Evolutionary conservation across 2,113 vertebrate species (phyloP).

Genomic region (Mus musculus): DNA sequence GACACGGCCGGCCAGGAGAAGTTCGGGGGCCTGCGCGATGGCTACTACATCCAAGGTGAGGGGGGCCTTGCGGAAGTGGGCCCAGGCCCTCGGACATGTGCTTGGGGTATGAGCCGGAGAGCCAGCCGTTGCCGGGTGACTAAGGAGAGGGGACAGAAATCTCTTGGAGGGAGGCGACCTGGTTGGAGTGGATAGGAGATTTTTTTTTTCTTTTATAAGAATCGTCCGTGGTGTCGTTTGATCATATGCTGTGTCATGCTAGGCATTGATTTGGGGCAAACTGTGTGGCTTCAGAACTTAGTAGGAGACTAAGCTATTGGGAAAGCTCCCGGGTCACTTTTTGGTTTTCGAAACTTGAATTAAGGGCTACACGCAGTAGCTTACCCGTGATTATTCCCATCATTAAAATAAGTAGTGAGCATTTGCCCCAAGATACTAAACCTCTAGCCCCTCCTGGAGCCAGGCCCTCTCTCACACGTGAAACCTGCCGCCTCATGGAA

Average conservation of each 20-base stretch:
- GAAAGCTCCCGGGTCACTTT: no score
- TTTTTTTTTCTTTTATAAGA: background rate
- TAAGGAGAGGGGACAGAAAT: background rate
- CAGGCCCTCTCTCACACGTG: background rate
- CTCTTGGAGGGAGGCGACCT: background rate
- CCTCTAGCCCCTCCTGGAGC: background rate
- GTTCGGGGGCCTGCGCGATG: conserved; percentile 97
- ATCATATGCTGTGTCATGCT: background rate
- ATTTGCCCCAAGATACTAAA: no score
- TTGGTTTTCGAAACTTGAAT: background rate
- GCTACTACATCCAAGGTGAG: conserved; percentile 98
- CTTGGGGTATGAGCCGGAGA: background rate
- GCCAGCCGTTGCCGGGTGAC: background rate
- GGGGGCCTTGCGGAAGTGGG: background rate
- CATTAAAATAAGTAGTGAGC: background rate
- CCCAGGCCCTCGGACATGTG: background rate
- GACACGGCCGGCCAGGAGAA: conserved; percentile 99
- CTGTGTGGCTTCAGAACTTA: background rate
- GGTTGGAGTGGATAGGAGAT: background rate
- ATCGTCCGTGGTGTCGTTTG: background rate
- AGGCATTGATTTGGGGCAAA: background rate
- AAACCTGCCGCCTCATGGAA: background rate
- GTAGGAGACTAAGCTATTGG: background rate
- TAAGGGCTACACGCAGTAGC: accelerated
- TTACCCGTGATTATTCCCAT: background rate